Conservation (phyloP, 2,888 invertebrate genomes). For the Synergus japonicus region DNA sequence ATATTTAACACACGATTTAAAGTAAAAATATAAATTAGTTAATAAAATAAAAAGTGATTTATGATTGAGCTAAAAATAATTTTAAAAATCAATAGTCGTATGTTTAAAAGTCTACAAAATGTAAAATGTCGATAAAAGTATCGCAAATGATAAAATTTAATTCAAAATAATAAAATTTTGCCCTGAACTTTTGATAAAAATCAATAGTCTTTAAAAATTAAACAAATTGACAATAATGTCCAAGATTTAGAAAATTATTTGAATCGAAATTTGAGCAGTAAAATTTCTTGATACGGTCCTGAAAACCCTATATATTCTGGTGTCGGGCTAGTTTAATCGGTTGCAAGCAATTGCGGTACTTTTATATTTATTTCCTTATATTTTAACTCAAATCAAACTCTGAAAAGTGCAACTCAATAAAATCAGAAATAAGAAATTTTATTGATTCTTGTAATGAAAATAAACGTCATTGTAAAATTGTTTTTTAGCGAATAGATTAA, state of each 20-base stretch:
- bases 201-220: not conserved
- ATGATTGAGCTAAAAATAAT: not conserved
- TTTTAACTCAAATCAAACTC: conserved; percentile 2
- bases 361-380: conserved; percentile 13
- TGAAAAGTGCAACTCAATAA: not conserved
- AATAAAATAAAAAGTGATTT: not conserved
- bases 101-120: not conserved
- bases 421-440: not conserved
- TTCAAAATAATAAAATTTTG: not conserved
- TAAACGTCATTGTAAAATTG: not conserved
- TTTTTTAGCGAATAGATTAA: conserved; percentile 1
- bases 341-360: conserved; percentile 2
- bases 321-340: conserved; percentile 19
- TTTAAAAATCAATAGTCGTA: not conserved
- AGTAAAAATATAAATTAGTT: not conserved
- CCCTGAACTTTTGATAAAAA: not conserved
- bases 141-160: not conserved
- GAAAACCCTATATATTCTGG: conserved; percentile 18
- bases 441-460: not conserved
- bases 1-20: too few relatives aligned
- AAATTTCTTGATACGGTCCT: conserved; percentile 19
- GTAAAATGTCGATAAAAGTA: not conserved
- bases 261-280: not conserved
- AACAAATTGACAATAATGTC: not conserved
- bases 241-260: not conserved